Evolutionary conservation across 2,113 vertebrate genomes (phyloP).

Genomic region (Crotophaga sulcirostris): DNA sequence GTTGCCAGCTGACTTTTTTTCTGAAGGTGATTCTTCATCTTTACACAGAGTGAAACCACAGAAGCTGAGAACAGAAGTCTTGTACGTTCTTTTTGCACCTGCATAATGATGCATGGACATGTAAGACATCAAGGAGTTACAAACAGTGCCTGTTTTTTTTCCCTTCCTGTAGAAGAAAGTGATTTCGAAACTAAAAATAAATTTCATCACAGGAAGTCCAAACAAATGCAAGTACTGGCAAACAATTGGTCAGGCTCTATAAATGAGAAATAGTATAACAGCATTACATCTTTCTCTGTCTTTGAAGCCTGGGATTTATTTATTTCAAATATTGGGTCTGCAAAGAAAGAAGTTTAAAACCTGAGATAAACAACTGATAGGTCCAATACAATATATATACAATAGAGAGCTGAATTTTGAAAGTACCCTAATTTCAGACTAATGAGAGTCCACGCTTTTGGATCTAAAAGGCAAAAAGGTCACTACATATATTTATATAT

Average conservation of each 20-base stretch:
- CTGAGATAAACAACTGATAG: background rate
- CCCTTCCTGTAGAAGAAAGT: background rate
- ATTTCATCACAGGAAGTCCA: background rate
- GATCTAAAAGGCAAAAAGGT: background rate
- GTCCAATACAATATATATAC: background rate
- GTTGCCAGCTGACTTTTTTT: background rate
- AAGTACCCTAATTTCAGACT: background rate
- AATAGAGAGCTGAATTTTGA: background rate
- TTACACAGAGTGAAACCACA: background rate
- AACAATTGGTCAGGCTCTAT: background rate
- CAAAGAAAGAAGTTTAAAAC: background rate
- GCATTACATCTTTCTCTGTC: background rate
- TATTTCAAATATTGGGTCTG: background rate
- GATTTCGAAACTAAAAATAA: background rate
- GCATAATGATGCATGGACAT: background rate
- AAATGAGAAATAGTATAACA: background rate
- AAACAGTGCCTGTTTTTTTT: background rate
- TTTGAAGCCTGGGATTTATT: background rate
- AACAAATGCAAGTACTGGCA: background rate
- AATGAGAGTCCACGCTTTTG: background rate
- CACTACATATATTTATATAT: background rate
- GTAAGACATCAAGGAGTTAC: background rate
- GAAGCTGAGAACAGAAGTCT: background rate
- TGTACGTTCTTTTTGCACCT: background rate
- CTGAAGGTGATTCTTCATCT: background rate